Conservation (phyloP, 2,797 vertebrate genomes). For the Helarctos malayanus region DNA sequence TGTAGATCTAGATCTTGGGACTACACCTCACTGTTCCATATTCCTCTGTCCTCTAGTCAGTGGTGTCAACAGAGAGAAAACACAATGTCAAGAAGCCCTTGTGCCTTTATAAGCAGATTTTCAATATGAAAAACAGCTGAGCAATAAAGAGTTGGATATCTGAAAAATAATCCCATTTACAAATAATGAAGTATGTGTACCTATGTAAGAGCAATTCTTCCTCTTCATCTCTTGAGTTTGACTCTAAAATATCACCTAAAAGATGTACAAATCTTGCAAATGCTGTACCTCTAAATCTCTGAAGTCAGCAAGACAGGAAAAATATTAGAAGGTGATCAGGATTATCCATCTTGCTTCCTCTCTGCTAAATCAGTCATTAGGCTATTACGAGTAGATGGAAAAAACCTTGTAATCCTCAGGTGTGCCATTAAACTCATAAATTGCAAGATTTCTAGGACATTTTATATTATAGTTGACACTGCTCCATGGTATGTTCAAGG, state of each 20-base stretch:
- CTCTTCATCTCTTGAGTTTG: slow-evolving; percentile 3
- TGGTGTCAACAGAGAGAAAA: not conserved
- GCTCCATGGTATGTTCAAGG: slow-evolving; percentile 67
- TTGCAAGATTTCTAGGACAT: slow-evolving; percentile 74
- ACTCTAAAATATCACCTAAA: slow-evolving; percentile 61
- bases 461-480: slow-evolving; percentile 79
- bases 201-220: slow-evolving; percentile 52
- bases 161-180: slow-evolving; percentile 45
- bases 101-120: not conserved
- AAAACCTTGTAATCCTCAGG: slow-evolving; percentile 78
- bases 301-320: slow-evolving; percentile 66
- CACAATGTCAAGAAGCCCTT: not conserved
- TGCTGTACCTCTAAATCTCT: slow-evolving; percentile 61
- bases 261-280: slow-evolving; percentile 60
- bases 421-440: slow-evolving; percentile 79
- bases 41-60: not conserved
- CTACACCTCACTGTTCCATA: not conserved
- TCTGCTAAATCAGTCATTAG: slow-evolving; percentile 80
- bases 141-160: not conserved
- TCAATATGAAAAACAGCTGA: slow-evolving; percentile 60
- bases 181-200: slow-evolving; percentile 64
- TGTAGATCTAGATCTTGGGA: not conserved
- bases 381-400: slow-evolving; percentile 62
- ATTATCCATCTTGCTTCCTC: slow-evolving; percentile 76
- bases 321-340: slow-evolving; percentile 66